phyloP scores from a whole-genome alignment of 2,797 vertebrate genomes.

The Acanthurus leucopareius region DNA sequence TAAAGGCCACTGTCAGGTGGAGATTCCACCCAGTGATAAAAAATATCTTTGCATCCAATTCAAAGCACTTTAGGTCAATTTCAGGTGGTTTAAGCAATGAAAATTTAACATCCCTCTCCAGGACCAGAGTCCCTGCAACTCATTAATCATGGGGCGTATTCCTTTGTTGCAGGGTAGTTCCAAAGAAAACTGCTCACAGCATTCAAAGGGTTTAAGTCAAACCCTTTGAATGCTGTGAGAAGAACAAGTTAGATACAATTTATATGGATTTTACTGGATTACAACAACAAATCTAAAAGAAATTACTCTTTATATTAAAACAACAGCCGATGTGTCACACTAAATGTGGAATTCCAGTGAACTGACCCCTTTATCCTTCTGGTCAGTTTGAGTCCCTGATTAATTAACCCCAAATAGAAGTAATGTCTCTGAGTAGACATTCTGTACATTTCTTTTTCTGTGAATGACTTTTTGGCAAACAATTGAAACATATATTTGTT shows the following conservation, averaged over 20 bases:
- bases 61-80: not conserved
- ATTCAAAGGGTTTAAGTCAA: not conserved
- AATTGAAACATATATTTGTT: not conserved
- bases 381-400: not conserved
- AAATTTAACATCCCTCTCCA: not conserved
- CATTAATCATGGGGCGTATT: not conserved
- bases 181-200: not conserved
- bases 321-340: not conserved
- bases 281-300: not conserved
- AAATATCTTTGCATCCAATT: not conserved
- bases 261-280: not conserved
- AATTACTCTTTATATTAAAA: not conserved
- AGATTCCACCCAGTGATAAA: not conserved
- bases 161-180: not conserved
- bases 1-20: not conserved
- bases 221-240: not conserved
- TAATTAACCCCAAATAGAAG: not conserved
- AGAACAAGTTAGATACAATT: not conserved
- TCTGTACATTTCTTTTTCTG: not conserved
- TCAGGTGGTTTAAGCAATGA: not conserved
- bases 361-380: not conserved
- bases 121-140: no score
- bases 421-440: not conserved
- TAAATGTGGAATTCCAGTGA: not conserved
- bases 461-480: not conserved